Conservation (phyloP, 1,140 invertebrate species). For the Sycophila sp. region DNA sequence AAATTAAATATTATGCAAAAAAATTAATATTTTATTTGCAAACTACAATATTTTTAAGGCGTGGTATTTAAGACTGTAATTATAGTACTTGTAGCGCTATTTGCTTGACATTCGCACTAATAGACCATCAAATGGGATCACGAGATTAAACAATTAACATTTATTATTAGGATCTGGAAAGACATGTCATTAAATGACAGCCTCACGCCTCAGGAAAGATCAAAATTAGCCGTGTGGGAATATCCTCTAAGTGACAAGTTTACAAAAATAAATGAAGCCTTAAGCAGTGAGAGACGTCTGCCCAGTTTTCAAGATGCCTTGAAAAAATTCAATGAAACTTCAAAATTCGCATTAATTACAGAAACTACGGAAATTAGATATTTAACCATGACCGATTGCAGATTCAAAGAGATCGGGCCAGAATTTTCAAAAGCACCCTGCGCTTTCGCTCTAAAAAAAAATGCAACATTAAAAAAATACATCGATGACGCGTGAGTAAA, state of each 20-base stretch:
- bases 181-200: slow-evolving; percentile 96
- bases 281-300: slow-evolving; percentile 89
- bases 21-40: too few relatives aligned
- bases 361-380: slow-evolving; percentile 95
- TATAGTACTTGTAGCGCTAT: too few relatives aligned
- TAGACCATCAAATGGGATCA: too few relatives aligned
- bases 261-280: slow-evolving; percentile 97
- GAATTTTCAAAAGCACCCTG: slow-evolving; percentile 97
- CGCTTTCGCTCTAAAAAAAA: slow-evolving; percentile 94
- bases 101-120: too few relatives aligned
- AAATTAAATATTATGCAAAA: too few relatives aligned
- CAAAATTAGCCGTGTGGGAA: slow-evolving; percentile 97
- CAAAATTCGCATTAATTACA: slow-evolving; percentile 91
- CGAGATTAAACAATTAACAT: too few relatives aligned
- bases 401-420: slow-evolving; percentile 89
- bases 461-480: slow-evolving; percentile 90
- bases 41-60: too few relatives aligned
- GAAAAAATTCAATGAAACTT: slow-evolving; percentile 72
- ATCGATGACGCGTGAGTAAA: slow-evolving; percentile 89
- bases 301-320: slow-evolving; percentile 80
- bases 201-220: slow-evolving; percentile 85
- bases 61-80: too few relatives aligned
- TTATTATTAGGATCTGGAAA: slow-evolving; percentile 88
- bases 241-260: slow-evolving; percentile 98
- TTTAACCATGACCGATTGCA: slow-evolving; percentile 85